These are phyloP conservation scores for Alligator mississippiensis DNA, from an alignment of 2,113 vertebrate genomes.

Conservation along the genomic window DNA sequence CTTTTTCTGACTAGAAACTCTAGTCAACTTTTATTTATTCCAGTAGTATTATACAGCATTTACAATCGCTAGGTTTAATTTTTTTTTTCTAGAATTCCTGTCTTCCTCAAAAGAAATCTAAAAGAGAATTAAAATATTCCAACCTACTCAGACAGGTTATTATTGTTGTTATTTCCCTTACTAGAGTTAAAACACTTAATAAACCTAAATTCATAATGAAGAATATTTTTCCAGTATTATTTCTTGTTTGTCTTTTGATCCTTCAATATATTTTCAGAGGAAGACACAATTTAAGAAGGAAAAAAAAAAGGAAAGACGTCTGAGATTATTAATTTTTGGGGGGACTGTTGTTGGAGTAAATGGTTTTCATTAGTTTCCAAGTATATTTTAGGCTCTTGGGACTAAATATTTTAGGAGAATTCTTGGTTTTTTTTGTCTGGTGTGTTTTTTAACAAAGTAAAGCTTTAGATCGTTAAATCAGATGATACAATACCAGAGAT, in stretches of 20 bases:
- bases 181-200: background rate
- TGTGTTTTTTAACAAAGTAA: too few relatives aligned
- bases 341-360: background rate
- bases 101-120: background rate
- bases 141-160: background rate
- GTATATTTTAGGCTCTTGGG: constrained; percentile 16
- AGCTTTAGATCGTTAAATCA: background rate
- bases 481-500: background rate
- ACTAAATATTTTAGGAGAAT: background rate
- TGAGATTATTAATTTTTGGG: background rate
- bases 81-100: background rate
- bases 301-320: background rate
- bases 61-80: constrained; percentile 7
- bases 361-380: background rate
- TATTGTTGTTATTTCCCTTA: background rate
- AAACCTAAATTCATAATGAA: background rate
- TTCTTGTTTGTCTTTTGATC: background rate
- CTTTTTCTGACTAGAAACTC: constrained; percentile 12
- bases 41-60: background rate
- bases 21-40: constrained; percentile 30
- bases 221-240: background rate
- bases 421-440: too few relatives aligned
- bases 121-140: background rate
- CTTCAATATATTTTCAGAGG: background rate
- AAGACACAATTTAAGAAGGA: background rate